These are phyloP conservation scores for Petrophora chlorosata DNA, from an alignment of 2,888 invertebrate genomes.

Conservation along the genomic window DNA sequence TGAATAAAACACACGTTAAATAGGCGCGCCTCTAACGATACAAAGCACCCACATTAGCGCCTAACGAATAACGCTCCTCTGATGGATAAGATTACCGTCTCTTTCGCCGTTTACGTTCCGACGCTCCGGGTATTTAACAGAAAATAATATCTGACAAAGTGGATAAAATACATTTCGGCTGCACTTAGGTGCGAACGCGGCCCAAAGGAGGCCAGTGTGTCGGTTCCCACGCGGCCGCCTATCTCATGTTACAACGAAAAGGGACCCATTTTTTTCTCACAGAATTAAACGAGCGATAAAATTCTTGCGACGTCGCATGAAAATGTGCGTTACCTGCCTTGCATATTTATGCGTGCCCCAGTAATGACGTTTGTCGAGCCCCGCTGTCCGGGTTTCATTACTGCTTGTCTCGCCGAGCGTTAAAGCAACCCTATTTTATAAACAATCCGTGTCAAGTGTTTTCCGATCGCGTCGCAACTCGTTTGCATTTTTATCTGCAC, in stretches of 20 bases:
- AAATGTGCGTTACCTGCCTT: constrained; percentile 84
- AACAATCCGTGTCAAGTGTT: constrained; percentile 75
- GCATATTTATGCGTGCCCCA: constrained; percentile 81
- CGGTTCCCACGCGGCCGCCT: constrained; percentile 77
- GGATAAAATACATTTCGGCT: constrained; percentile 74
- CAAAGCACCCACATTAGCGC: constrained; percentile 72
- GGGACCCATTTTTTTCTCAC: constrained; percentile 78
- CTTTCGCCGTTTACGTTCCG: constrained; percentile 60
- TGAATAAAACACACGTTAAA: constrained; percentile 75
- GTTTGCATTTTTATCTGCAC: constrained; percentile 63
- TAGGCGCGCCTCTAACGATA: constrained; percentile 59
- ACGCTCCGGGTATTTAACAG: constrained; percentile 66
- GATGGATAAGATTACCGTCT: constrained; percentile 74
- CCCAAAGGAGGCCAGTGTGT: constrained; percentile 59
- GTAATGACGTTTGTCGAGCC: constrained; percentile 81
- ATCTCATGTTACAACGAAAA: constrained; percentile 75
- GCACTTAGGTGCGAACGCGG: constrained; percentile 71
- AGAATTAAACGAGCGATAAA: constrained; percentile 83
- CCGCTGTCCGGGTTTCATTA: constrained; percentile 72
- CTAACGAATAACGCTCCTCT: constrained; percentile 67
- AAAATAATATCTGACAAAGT: constrained; percentile 77
- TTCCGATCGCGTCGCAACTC: constrained; percentile 65
- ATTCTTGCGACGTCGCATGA: constrained; percentile 83
- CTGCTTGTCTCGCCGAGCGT: constrained; percentile 54
- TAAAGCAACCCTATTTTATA: constrained; percentile 68